phyloP scores from a whole-genome alignment of 30 jellyfish, hydroid and myxozoan species.

The Pelagia noctiluca region DNA sequence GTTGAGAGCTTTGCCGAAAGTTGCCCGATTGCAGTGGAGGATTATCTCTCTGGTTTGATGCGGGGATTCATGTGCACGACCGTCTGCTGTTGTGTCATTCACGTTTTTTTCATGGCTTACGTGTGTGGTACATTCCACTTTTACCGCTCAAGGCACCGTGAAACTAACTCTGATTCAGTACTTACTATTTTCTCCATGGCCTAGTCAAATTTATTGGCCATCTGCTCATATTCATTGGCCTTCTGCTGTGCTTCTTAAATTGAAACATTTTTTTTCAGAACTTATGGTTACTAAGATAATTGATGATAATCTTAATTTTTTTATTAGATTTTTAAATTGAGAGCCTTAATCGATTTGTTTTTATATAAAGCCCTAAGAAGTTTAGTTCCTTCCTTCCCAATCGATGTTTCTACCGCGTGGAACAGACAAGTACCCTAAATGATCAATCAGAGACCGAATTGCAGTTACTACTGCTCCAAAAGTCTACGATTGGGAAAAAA shows the following conservation, averaged over 20 bases:
- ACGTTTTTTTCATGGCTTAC: background rate
- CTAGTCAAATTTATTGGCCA: no score
- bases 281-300: no score
- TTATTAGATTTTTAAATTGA: no score
- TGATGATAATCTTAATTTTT: background rate
- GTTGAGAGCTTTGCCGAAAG: background rate
- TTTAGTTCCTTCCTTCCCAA: no score
- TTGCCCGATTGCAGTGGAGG: conserved; percentile 11
- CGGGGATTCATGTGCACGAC: conserved; percentile 44
- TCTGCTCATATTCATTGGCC: background rate
- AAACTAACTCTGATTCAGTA: conserved; percentile 9
- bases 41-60: background rate
- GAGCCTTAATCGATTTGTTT: background rate
- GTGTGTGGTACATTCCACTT: background rate
- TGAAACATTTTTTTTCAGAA: background rate
- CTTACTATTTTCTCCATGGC: conserved; percentile 40
- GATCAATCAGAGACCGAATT: no score
- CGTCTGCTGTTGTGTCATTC: conserved; percentile 18
- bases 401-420: no score
- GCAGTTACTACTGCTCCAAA: no score
- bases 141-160: background rate
- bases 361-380: no score
- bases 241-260: background rate
- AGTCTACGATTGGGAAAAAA: no score
- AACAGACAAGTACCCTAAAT: no score